Base-by-base conservation (phyloP, 2,888 invertebrate species). In the Chaitophorus viminalis region DNA sequence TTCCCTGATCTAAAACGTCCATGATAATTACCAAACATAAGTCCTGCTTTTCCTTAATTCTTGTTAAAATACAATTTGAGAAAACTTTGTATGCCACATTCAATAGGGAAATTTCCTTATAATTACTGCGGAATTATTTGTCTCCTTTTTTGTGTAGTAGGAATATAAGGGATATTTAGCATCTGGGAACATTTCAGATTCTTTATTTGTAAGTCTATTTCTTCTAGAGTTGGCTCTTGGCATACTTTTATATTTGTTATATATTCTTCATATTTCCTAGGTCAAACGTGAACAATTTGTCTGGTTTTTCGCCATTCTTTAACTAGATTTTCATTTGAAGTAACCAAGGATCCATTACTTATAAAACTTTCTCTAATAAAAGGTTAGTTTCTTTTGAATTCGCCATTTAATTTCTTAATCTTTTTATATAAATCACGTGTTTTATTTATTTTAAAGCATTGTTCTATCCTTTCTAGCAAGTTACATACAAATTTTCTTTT, bases 1-100 rank as follows among this genome's bases (percentile, higher is more conserved):
- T 75, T 75, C 36, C 74, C 36, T 18, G 8, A 6, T 36, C 36
- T 75, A 33, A 75, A 36, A 75, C 74, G 36, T 17, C 74, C 74
- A 36, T 75, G 36, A 75, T 31, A 75, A 6, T 74, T 31, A 74
- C 74, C 74, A 74, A 74, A 31, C 31, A 31, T 74, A 21, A 31
- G 74, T 74, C 31, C 31, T 31, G 36, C 36, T 75, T 75, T 75
- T 75, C 74, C 74, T 75, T 75, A 36, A 75, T 75, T 75, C 74
- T 75, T 75, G 11, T 75, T 75, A 75, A 36, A 75, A 75, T 75
- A 75, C 74, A 75, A 75, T 75, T 75, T 75, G 74, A 75, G 36
- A 75, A 75, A 31, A 75, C 74, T 75, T 75, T 75, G 36, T 31
- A 75, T 33, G 74, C 74, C 36, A 75, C 33, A 75, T 75, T 75